Evolutionary conservation across 1,140 invertebrate genomes (phyloP).

Genomic region (Achatina immaculata): DNA sequence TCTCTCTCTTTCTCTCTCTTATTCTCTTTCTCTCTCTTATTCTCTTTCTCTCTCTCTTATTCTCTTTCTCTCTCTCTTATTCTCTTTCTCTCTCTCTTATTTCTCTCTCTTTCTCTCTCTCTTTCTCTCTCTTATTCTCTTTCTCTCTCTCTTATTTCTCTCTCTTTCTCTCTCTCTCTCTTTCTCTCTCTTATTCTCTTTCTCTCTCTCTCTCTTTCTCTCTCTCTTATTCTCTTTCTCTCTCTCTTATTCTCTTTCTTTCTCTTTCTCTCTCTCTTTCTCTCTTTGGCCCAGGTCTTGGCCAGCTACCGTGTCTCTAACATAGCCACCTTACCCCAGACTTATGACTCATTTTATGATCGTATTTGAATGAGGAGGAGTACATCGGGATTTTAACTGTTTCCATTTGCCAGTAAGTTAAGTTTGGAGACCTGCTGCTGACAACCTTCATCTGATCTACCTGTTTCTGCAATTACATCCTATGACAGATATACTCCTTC

Average conservation of each 20-base stretch:
- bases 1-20: neutral
- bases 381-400: too few relatives aligned
- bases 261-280: neutral
- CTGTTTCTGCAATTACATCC: too few relatives aligned
- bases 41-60: neutral
- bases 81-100: too few relatives aligned
- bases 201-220: slow-evolving; percentile 44
- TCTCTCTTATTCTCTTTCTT: neutral
- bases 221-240: slow-evolving; percentile 72
- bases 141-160: neutral
- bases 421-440: too few relatives aligned
- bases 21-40: neutral
- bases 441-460: too few relatives aligned
- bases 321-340: too few relatives aligned
- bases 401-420: too few relatives aligned
- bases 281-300: too few relatives aligned
- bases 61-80: neutral
- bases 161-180: neutral
- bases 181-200: neutral
- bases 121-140: slow-evolving; percentile 64
- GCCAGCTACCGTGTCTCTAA: too few relatives aligned
- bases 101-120: slow-evolving; percentile 68
- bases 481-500: too few relatives aligned
- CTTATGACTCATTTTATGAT: too few relatives aligned
- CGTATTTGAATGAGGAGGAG: too few relatives aligned